Evolutionary conservation across 2,113 vertebrate species (phyloP), one percentile per base, ranked within the genome.

Genomic region (Phaetusa simplex): DNA sequence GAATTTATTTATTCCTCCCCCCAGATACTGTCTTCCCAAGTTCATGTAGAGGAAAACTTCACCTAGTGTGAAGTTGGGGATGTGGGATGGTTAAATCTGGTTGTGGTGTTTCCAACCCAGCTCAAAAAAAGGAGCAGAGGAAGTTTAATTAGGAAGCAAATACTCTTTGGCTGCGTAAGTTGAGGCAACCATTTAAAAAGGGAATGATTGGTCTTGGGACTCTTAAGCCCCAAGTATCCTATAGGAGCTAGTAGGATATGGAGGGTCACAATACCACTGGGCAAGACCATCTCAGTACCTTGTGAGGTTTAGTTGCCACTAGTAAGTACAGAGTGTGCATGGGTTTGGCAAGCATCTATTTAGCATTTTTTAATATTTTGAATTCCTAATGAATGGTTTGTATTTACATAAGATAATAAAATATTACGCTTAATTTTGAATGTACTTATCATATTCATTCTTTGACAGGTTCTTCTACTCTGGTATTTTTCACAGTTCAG

Each of bases 401-500:
- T 81, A n/a, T 86, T 88, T 88, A 21, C 10, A 12, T 52, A 76
- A 53, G 6, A 45, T 19, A 72, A 86, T 45, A 45, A 43, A 85
- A 67, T 34, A 17, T 5, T 67, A 11, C 56, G n/a, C 40, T 45
- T 85, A 21, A 58, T 89, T 79, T 85, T 93, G 69, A 93, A 82
- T 88, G 12, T 84, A 62, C 42, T 92, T 95, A 77, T 10, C 26
- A 5, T 90, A 59, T 91, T 86, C 8, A 36, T 92, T 97, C 86
- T 93, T 96, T 96, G 62, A 71, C 93, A 97, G 62, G 43, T 95
- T 93, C 71, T 95, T 77, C 86, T 83, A 6, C 66, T 87, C 34
- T 82, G 77, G 6, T 84, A 6, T 85, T 95, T 93, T 95, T 95
- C 42, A 61, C 65, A 82, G 59, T 45, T 82, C 86, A 65, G 32